These are phyloP conservation scores for Aplochiton taeniatus DNA, from an alignment of 2,797 vertebrate species.

Conservation along the genomic window DNA sequence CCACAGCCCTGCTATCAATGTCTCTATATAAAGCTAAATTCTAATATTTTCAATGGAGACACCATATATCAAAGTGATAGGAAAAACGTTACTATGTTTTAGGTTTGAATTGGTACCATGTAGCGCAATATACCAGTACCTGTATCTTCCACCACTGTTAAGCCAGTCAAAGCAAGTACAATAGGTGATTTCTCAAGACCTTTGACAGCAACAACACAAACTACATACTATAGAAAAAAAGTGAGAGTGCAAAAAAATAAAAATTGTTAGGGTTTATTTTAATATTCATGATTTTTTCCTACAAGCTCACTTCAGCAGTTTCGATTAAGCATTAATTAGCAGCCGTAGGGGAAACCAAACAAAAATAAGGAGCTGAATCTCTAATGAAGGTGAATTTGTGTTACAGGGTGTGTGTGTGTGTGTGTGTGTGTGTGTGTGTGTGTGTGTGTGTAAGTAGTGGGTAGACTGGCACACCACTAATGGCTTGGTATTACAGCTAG, in stretches of 20 bases:
- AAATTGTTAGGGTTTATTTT: constrained; percentile 96
- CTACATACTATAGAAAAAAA: constrained; percentile 39
- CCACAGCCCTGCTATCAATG: too few species aligned
- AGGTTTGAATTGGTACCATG: neutral
- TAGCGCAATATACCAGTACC: neutral
- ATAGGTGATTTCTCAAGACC: constrained; percentile 77
- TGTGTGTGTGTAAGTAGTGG: constrained; percentile 48
- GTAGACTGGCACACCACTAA: constrained; percentile 85
- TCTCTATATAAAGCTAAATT: too few species aligned
- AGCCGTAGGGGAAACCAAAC: constrained; percentile 99
- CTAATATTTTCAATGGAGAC: too few species aligned
- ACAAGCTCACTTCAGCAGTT: constrained; percentile 99
- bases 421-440: too few species aligned
- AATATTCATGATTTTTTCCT: constrained; percentile 99
- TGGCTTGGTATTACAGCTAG: constrained; percentile 76
- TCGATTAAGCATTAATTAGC: constrained; percentile 99
- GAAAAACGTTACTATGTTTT: too few species aligned
- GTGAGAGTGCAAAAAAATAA: constrained; percentile 68
- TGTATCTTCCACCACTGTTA: constrained; percentile 32
- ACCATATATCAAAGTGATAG: too few species aligned
- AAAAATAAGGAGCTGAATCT: constrained; percentile 99
- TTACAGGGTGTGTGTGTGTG: constrained; percentile 25
- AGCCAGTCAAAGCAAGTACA: constrained; percentile 62
- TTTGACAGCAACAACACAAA: constrained; percentile 90
- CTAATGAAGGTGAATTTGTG: constrained; percentile 95